Evolutionary conservation across 2,797 vertebrate species (phyloP), one percentile per base, ranked within the genome.

Genomic region (Meriones psammophilus): DNA sequence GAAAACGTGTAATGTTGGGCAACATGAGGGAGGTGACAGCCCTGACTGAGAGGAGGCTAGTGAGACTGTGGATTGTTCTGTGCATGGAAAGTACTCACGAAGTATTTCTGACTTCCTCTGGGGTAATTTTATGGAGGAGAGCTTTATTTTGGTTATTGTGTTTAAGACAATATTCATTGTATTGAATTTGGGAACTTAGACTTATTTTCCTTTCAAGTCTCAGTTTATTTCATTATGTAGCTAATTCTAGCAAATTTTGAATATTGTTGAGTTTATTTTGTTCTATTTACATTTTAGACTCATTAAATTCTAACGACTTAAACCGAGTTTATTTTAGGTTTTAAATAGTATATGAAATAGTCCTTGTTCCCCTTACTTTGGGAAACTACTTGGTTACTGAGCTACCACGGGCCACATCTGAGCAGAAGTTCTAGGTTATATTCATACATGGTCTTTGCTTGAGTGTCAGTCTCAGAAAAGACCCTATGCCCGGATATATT

Each of bases 271-370:
- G 36, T 84, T 54, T 17, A 36, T 58, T 86, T 58, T 1, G 17
- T 76, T 84, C 92, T 13, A 39, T 81, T 86, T 94, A 73, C 2
- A 86, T 80, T 62, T 22, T 39, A 79, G 22, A 18, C 46, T 10
- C 95, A 88, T 87, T 90, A 90, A 79, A 28, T 46, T 74, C 6
- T 91, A 76, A 36, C 87, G 83, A 86, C 85, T 93, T 76, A 93
- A 89, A 79, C 22, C 76, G 81, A 24, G 54, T 69, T 92, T 77
- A 81, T 89, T 71, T 39, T 74, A 58, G n/a, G 62, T 91, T 24
- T 20, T 85, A 66, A 93, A 77, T 2, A 95, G 3, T 90, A 0
- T 69, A 42, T 92, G 15, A 89, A 28, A 39, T 39, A 39, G 39
- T 39, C 39, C 39, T 39, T 39, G 39, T 39, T 39, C 39, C 39